A percentile compares a stretch with the other conserved stretches of the same genome.
phyloP scores from a whole-genome alignment of 2,888 invertebrate species.

The Adelognathus sp. region DNA sequence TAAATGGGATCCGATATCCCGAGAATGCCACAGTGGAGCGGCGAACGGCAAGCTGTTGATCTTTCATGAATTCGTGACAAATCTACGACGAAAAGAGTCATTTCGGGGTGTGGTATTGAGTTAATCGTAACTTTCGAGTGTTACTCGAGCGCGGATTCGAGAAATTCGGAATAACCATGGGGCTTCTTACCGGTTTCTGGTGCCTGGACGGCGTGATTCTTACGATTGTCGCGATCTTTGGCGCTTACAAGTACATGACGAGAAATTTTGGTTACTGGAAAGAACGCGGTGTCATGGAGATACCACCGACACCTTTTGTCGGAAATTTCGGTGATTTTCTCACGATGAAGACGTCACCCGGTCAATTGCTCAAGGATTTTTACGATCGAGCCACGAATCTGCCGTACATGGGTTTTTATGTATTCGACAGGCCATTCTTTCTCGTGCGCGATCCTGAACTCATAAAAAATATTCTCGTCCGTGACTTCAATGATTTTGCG shows the following conservation, averaged over 20 bases:
- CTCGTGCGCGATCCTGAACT: slow-evolving; percentile 80
- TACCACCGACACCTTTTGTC: slow-evolving; percentile 78
- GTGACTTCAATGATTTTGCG: slow-evolving; percentile 80
- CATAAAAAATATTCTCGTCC: no score
- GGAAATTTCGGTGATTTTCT: slow-evolving; percentile 80
- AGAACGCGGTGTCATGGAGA: slow-evolving; percentile 78
- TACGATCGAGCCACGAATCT: slow-evolving; percentile 74
- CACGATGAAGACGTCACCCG: slow-evolving; percentile 70
- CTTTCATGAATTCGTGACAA: no score
- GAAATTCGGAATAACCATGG: slow-evolving; percentile 61
- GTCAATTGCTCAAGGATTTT: slow-evolving; percentile 75
- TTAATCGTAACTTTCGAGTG: no score
- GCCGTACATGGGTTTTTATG: slow-evolving; percentile 77
- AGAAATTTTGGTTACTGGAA: no score
- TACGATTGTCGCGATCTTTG: slow-evolving; percentile 41
- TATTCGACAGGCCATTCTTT: slow-evolving; percentile 80
- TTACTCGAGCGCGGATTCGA: no score
- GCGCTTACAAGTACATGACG: slow-evolving; percentile 70
- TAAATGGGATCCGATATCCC: no score
- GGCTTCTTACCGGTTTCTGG: slow-evolving; percentile 66
- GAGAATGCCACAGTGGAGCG: no score
- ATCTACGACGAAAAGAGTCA: no score
- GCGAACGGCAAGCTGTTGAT: no score
- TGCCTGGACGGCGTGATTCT: slow-evolving; percentile 66
- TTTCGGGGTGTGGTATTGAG: no score